Evolutionary conservation across 2,797 vertebrate genomes (phyloP).

Genomic region (Decapterus maruadsi): DNA sequence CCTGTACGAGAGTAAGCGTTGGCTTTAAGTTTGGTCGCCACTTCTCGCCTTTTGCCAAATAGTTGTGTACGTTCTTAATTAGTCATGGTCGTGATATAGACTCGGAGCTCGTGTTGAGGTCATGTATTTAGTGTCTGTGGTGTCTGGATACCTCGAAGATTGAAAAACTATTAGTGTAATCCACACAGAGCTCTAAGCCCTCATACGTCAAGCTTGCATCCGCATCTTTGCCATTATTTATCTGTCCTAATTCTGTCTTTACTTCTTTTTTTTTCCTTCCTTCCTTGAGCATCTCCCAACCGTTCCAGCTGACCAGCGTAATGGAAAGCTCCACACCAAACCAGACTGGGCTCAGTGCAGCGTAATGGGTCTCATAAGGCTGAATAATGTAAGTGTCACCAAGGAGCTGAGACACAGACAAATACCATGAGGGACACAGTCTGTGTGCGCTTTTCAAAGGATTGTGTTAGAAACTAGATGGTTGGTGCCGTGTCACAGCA

Average conservation of each 20-base stretch:
- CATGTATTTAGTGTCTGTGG: conserved; percentile 26
- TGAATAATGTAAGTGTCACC: conserved; percentile 61
- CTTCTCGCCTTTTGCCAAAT: conserved; percentile 25
- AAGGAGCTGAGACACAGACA: conserved; percentile 32
- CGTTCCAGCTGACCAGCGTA: conserved; percentile 44
- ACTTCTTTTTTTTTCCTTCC: conserved; percentile 2
- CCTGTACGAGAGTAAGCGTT: conserved; percentile 28
- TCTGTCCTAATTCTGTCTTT: conserved; percentile 34
- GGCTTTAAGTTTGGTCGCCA: conserved; percentile 21
- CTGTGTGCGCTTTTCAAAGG: conserved; percentile 1
- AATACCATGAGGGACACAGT: conserved; percentile 7
- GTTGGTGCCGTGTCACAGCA: not conserved
- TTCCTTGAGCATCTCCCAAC: conserved; percentile 19
- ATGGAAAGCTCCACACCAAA: conserved; percentile 53
- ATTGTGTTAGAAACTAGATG: not conserved
- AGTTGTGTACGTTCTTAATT: conserved; percentile 16
- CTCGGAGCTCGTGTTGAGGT: conserved; percentile 13
- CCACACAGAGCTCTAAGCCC: conserved; percentile 8
- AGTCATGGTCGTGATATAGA: conserved; percentile 11
- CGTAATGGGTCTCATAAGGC: conserved; percentile 41
- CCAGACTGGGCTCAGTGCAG: conserved; percentile 36
- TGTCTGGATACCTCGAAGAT: conserved; percentile 27
- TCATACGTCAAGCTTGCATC: not conserved
- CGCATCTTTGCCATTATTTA: conserved; percentile 10
- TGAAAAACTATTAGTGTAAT: not conserved